Base-by-base conservation (phyloP, 2,888 invertebrate species). In the Ethmia dodecea region DNA sequence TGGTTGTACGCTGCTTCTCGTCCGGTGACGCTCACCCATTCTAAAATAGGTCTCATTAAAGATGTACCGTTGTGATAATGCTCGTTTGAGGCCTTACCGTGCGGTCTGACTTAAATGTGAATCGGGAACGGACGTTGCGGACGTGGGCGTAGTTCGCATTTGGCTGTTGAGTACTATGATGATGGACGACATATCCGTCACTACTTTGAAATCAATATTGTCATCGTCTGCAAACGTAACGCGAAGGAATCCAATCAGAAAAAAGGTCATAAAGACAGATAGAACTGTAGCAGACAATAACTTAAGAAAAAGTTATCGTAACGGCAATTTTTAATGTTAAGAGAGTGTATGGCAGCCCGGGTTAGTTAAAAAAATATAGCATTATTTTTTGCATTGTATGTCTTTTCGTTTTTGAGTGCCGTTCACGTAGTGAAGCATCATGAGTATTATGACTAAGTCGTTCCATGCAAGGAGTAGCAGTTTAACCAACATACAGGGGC, bases 1-100 rank as follows among this genome's bases (percentile, higher is more conserved):
- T 56, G 54, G 49, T 38, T 53, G 52, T 56, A 60, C 55, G 61
- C 31, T 48, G 49, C 47, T 49, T 42, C 58, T 33, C 47, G 49
- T 18, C 47, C 50, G 40, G 54, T 69, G 67, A 67, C 67, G 65
- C 57, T 49, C 45, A 54, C 40, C 48, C 43, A 54, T 55, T 58
- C 64, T 62, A 69, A 70, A 68, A 66, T 62, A 58, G 60, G 62
- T 42, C 55, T 64, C 60, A 45, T 49, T 49, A 60, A 12, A 64
- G 63, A 68, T 67, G 45, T 49, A 52, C 45, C 35, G 36, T 46
- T 35, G 39, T 39, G 57, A 60, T 59, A 60, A 55, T 49, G 33
- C 40, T 38, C 29, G 27, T 38, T 44, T 28, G 35, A 25, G 34
- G 33, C 26, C 38, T 40, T 31, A 35, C 38, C 32, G 31, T 28